Base-by-base conservation (phyloP, 2,888 invertebrate genomes). In the Plebejus melissa region DNA sequence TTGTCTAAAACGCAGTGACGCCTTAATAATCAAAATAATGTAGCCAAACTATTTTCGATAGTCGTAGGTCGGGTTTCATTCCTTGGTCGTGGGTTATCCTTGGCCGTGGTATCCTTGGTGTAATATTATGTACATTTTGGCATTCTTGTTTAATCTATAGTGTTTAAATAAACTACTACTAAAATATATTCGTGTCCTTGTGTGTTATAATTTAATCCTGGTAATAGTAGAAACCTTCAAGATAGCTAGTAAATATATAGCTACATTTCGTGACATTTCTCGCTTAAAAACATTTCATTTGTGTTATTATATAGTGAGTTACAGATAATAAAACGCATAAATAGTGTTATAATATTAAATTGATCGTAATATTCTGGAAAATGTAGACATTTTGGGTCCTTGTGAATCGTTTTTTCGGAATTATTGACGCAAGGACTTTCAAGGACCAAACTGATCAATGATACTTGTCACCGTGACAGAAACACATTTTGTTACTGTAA, bases 351-450 rank as follows among this genome's bases (percentile, higher is more conserved):
- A 46, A 11, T 2, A 46, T 46, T 11, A 11, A 9, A 46, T 9
- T 46, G 1, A 46, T 9, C 4, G 11, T 54, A 16, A 54, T 65
- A 11, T 36, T 13, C 36, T 4, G 32, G 32, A 36, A 28, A 28
- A 13, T 65, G 65, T 32, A 65, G 65, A 65, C 65, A 36, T 65
- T 65, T 32, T 13, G 32, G 65, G 13, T 65, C 65, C 13, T 36
- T 11, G 11, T 60, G 60, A 60, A 11, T 65, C 32, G 32, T 65
- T 65, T 65, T 65, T 65, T 65, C 32, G 65, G 65, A 65, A 36
- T 65, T 65, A 36, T 65, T 65, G 65, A 36, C 65, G 36, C 65
- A 65, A 32, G 13, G 32, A 65, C 32, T 65, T 65, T 32, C 65
- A 65, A 65, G 65, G 65, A 65, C 65, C 65, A 16, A 36, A 4